phyloP scores from a whole-genome alignment of 2,888 invertebrate genomes.

The Sussaba pulchella region DNA sequence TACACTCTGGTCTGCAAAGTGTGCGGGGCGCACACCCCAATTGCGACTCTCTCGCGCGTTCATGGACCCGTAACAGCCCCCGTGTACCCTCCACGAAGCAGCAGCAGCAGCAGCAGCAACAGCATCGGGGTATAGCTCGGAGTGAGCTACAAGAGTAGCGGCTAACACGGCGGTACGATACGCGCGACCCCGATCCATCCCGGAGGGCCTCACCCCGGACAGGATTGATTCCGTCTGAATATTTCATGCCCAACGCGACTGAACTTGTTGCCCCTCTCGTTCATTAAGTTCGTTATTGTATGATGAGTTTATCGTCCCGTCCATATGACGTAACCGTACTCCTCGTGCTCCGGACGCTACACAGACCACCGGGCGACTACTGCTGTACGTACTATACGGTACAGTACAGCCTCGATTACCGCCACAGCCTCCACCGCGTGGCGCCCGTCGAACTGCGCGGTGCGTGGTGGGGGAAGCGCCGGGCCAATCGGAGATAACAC shows the following conservation, averaged over 20 bases:
- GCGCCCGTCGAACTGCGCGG: too few relatives aligned
- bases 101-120: conserved; percentile 7
- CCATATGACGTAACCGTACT: conserved; percentile 6
- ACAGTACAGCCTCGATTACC: too few relatives aligned
- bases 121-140: conserved; percentile 13
- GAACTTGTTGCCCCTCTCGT: conserved; percentile 78
- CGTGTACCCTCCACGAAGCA: conserved; percentile 6
- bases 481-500: not conserved
- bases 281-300: conserved; percentile 81
- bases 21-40: conserved; percentile 42
- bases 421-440: too few relatives aligned
- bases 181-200: conserved; percentile 65
- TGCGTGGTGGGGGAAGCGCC: too few relatives aligned
- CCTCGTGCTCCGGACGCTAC: not conserved
- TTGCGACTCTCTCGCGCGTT: conserved; percentile 33
- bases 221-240: conserved; percentile 84
- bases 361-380: not conserved
- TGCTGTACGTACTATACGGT: not conserved
- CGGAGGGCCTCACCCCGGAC: conserved; percentile 72
- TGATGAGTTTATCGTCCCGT: conserved; percentile 70
- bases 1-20: conserved; percentile 5
- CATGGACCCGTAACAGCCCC: conserved; percentile 59
- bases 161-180: conserved; percentile 26
- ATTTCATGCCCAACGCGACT: conserved; percentile 79
- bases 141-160: conserved; percentile 11